These are phyloP conservation scores for Diachasmimorpha longicaudata DNA, from an alignment of 1,140 invertebrate species.

Conservation along the genomic window DNA sequence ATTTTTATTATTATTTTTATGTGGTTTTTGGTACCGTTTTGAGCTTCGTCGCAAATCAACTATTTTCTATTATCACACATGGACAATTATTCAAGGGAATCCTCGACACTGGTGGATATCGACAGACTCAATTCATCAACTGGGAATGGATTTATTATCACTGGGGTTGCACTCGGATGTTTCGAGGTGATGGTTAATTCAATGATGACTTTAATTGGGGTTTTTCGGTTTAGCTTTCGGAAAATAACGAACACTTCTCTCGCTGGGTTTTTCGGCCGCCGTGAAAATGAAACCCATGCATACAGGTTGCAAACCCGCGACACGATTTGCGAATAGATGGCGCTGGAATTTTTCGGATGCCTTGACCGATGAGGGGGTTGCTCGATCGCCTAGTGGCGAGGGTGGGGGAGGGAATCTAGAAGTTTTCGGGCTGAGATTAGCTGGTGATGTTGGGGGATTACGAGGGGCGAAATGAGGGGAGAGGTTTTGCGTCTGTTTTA, in stretches of 20 bases:
- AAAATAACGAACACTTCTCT: not conserved
- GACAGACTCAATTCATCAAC: not conserved
- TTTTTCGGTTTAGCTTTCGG: not conserved
- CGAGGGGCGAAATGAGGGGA: too few species aligned
- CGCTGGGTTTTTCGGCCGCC: not conserved
- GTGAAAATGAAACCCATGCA: constrained; percentile 22
- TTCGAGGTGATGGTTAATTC: not conserved
- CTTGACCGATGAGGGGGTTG: not conserved
- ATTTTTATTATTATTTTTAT: not conserved
- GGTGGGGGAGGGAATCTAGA: not conserved
- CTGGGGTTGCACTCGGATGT: too few species aligned
- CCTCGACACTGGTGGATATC: too few species aligned
- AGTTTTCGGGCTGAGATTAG: not conserved
- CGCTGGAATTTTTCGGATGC: constrained; percentile 1
- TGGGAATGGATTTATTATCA: not conserved
- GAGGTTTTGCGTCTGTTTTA: too few species aligned
- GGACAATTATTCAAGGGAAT: too few species aligned
- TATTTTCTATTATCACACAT: too few species aligned
- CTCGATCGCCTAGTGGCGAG: not conserved
- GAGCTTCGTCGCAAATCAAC: not conserved
- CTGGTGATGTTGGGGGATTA: too few species aligned
- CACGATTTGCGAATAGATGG: constrained; percentile 28
- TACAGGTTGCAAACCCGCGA: constrained; percentile 26
- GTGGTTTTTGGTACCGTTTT: too few species aligned
- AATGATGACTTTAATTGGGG: too few species aligned